Evolutionary conservation across 2,888 invertebrate species (phyloP).

Genomic region (Melitaea athalia): DNA sequence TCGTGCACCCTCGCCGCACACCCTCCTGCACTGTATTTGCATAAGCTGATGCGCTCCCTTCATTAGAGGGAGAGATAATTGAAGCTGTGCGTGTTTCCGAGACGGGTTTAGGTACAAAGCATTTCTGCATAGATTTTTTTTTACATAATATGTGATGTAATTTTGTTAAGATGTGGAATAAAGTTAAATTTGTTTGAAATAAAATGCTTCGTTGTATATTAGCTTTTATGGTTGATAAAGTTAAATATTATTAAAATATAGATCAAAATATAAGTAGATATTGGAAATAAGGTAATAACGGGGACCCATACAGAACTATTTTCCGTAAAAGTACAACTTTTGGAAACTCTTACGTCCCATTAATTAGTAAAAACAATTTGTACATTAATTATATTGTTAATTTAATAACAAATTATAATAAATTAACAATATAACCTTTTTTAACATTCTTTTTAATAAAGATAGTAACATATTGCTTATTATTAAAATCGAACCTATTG

Average conservation of each 20-base stretch:
- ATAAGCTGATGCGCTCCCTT: conserved; percentile 46
- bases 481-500: conserved; percentile 17
- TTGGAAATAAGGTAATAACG: too few species aligned
- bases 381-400: too few species aligned
- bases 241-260: too few species aligned
- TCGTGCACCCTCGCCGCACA: conserved; percentile 42
- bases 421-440: too few species aligned
- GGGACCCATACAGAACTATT: too few species aligned
- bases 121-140: neutral
- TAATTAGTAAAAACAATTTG: too few species aligned
- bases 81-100: conserved; percentile 25
- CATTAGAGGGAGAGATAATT: conserved; percentile 39
- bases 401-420: too few species aligned
- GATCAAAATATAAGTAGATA: too few species aligned
- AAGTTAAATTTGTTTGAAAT: neutral
- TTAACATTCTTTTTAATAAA: neutral
- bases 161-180: too few species aligned
- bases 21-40: conserved; percentile 41
- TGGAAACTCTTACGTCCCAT: too few species aligned
- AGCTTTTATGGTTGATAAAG: neutral
- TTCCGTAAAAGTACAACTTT: too few species aligned
- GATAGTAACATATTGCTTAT: neutral
- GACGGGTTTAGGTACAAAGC: neutral
- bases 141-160: too few species aligned
- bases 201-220: neutral